Percentiles rank a stretch among this genome's conserved stretches.
These are phyloP conservation scores for Clivina fossor DNA, from an alignment of 2,888 invertebrate species.

Conservation along the genomic window DNA sequence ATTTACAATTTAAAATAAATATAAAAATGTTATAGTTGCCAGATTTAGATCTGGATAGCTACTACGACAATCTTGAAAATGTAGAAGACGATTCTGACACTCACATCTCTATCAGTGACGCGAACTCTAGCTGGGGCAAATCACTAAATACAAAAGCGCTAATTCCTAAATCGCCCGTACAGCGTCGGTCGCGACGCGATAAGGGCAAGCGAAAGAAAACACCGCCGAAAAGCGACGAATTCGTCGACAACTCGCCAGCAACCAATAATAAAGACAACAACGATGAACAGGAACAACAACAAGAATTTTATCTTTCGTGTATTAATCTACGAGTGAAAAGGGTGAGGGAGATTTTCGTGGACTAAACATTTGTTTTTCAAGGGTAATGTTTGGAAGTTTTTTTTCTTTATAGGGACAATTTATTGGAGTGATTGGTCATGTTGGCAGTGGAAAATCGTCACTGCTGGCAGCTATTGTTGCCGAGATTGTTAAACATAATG, in stretches of 20 bases:
- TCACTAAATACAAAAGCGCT: conserved; percentile 49
- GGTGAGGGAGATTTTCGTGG: conserved; percentile 47
- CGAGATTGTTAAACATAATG: conserved; percentile 73
- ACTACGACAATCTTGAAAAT: conserved; percentile 59
- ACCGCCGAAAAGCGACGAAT: conserved; percentile 37
- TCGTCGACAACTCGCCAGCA: conserved; percentile 38
- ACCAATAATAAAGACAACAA: conserved; percentile 31
- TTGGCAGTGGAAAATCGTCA: conserved; percentile 91
- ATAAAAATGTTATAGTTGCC: conserved; percentile 56
- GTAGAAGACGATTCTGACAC: conserved; percentile 56
- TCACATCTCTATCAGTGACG: conserved; percentile 62
- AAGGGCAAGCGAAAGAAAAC: conserved; percentile 58
- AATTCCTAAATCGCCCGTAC: conserved; percentile 9
- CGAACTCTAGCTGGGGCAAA: conserved; percentile 63
- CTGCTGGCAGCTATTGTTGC: conserved; percentile 82
- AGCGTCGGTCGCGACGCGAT: conserved; percentile 52
- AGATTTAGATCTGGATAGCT: conserved; percentile 63
- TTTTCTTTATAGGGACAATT: conserved; percentile 77
- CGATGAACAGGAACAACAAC: conserved; percentile 9
- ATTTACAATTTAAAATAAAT: too few relatives aligned
- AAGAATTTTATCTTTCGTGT: conserved; percentile 49
- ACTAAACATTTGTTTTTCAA: neutral
- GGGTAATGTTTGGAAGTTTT: conserved; percentile 8
- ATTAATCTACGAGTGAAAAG: conserved; percentile 53
- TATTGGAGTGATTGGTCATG: conserved; percentile 83